Percentiles rank a stretch among this genome's conserved stretches.
Evolutionary conservation across 2,888 invertebrate genomes (phyloP).

Genomic region (Chymomyza procnemis): DNA sequence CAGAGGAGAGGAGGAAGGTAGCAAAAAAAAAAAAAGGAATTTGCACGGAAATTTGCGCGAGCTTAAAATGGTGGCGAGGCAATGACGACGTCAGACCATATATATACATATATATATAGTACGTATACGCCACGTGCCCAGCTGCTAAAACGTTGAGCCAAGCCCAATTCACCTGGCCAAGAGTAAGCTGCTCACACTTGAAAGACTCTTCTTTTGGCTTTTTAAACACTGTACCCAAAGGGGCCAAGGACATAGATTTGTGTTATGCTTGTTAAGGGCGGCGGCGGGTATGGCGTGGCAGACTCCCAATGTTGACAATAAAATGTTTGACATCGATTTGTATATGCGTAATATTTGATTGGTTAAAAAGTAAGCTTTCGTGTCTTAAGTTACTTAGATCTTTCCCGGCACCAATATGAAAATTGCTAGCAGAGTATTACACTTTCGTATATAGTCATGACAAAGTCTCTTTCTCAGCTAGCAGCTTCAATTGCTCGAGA

Average conservation of each 20-base stretch:
- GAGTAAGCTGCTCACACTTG: background rate
- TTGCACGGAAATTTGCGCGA: slow-evolving; percentile 2
- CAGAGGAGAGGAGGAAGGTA: background rate
- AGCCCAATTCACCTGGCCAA: background rate
- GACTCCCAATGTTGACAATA: no score
- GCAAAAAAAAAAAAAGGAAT: background rate
- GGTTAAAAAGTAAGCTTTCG: no score
- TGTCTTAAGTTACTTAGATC: no score
- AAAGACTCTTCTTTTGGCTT: background rate
- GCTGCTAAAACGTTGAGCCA: background rate
- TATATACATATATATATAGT: background rate
- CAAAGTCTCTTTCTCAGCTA: background rate
- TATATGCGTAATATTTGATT: no score
- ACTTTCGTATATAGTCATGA: no score
- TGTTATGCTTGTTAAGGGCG: no score
- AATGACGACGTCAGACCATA: background rate
- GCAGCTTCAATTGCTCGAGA: background rate
- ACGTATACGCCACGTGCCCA: background rate
- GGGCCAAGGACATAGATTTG: no score
- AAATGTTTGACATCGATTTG: no score
- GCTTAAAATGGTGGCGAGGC: background rate
- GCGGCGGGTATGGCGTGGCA: no score
- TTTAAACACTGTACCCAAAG: no score
- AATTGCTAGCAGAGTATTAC: no score
- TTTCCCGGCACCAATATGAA: no score